Evolutionary conservation across 1,140 invertebrate species (phyloP).

Genomic region (Neodiprion pinetum): DNA sequence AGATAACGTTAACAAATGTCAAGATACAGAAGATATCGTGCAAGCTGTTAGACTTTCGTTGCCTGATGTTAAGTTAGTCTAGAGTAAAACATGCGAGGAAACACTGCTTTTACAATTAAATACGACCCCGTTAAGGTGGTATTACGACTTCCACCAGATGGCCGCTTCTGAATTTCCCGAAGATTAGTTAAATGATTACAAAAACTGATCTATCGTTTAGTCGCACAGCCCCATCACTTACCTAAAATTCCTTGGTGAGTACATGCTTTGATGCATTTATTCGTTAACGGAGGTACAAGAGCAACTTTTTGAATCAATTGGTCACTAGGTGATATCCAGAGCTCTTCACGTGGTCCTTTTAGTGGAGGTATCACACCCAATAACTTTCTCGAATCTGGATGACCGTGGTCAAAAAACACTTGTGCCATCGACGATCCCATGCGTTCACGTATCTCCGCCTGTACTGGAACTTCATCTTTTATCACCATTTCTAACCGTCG

Average conservation of each 20-base stretch:
- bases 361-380: conserved; percentile 42
- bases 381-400: conserved; percentile 26
- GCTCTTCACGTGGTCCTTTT: conserved; percentile 35
- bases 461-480: conserved; percentile 20
- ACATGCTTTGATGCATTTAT: conserved; percentile 48
- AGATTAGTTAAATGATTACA: neutral
- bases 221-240: conserved; percentile 18
- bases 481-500: neutral
- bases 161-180: conserved; percentile 3
- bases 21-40: too few relatives aligned
- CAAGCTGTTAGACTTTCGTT: too few relatives aligned
- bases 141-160: too few relatives aligned
- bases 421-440: conserved; percentile 33
- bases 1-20: too few relatives aligned
- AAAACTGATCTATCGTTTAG: neutral
- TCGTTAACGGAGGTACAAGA: conserved; percentile 43
- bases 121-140: too few relatives aligned
- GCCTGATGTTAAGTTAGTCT: too few relatives aligned
- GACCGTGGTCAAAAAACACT: conserved; percentile 31
- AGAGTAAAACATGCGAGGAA: too few relatives aligned
- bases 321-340: conserved; percentile 53
- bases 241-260: conserved; percentile 58
- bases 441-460: conserved; percentile 25
- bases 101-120: too few relatives aligned
- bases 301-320: conserved; percentile 46